Evolutionary conservation across 92 coral and sea anemone species (phyloP).

Genomic region (Parazoanthus darwini): DNA sequence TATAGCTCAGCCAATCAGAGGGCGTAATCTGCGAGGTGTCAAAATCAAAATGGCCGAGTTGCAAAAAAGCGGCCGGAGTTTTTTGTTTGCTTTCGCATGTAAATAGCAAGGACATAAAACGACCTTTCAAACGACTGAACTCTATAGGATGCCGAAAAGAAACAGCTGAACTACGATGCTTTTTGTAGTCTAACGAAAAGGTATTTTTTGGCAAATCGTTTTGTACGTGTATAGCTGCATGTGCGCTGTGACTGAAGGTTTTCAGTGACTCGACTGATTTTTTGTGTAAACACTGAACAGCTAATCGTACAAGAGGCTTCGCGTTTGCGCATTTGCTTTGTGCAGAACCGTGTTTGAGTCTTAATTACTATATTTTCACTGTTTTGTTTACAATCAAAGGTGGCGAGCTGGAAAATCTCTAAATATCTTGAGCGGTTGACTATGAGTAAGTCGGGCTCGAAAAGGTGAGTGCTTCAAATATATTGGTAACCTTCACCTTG

Average conservation of each 20-base stretch:
- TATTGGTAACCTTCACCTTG: slow-evolving; percentile 11
- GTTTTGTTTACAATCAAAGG: slow-evolving; percentile 2
- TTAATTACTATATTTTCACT: neutral
- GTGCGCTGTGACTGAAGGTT: no score
- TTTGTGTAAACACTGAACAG: neutral
- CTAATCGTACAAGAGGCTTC: neutral
- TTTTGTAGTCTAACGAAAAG: neutral
- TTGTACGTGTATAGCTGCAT: neutral
- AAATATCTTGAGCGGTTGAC: slow-evolving; percentile 21
- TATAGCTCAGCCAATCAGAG: slow-evolving; percentile 67
- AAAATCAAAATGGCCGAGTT: slow-evolving; percentile 84
- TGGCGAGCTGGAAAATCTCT: slow-evolving; percentile 1
- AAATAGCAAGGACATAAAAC: neutral
- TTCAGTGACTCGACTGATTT: neutral
- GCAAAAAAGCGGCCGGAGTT: slow-evolving; percentile 24
- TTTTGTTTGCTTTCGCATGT: slow-evolving; percentile 26
- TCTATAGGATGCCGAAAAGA: neutral
- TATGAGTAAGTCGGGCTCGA: slow-evolving; percentile 82
- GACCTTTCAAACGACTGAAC: neutral
- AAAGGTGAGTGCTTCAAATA: slow-evolving; percentile 58
- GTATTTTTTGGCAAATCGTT: neutral
- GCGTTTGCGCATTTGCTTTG: slow-evolving; percentile 18
- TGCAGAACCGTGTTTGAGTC: neutral
- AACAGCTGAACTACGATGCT: neutral
- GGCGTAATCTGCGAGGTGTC: slow-evolving; percentile 32